A percentile compares a stretch with the other conserved stretches of the same genome.
Conservation (phyloP, 1,140 invertebrate genomes). For the Drosophila bifasciata region DNA sequence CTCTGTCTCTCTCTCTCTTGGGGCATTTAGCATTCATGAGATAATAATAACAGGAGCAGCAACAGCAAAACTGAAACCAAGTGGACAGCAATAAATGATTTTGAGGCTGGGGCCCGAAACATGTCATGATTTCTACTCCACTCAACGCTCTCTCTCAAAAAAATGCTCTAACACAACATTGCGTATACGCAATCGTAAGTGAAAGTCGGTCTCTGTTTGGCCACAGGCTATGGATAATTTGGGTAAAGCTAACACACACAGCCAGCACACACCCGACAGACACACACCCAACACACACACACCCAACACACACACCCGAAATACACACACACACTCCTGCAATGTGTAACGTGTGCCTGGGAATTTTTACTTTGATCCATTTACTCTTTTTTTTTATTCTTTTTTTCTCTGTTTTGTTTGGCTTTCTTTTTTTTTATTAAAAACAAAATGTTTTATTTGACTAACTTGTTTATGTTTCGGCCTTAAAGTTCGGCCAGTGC, state of each 20-base stretch:
- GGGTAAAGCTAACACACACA: constrained; percentile 42
- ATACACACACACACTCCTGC: constrained; percentile 12
- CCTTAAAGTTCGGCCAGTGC: constrained; percentile 45
- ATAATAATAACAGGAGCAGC: constrained; percentile 62
- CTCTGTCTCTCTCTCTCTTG: not conserved
- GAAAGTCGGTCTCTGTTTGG: constrained; percentile 51
- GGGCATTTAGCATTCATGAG: constrained; percentile 81
- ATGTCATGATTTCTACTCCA: constrained; percentile 53
- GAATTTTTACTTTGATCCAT: constrained; percentile 77
- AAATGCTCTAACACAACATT: constrained; percentile 48
- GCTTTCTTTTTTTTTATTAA: constrained; percentile 80
- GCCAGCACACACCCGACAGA: not conserved
- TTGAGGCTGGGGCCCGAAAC: constrained; percentile 40
- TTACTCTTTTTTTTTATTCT: constrained; percentile 32
- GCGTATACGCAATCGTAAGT: constrained; percentile 78
- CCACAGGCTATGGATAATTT: constrained; percentile 76
- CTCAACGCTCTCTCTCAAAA: constrained; percentile 7
- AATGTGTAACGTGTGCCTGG: constrained; percentile 40
- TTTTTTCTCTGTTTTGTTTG: constrained; percentile 52
- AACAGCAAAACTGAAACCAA: constrained; percentile 36
- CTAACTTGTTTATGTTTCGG: constrained; percentile 57
- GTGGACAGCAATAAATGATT: constrained; percentile 81
- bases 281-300: constrained; percentile 13
- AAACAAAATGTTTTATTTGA: constrained; percentile 79
- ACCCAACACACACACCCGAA: too few species aligned